Evolutionary conservation across 2,797 vertebrate genomes (phyloP).

Genomic region (Argya squamiceps): DNA sequence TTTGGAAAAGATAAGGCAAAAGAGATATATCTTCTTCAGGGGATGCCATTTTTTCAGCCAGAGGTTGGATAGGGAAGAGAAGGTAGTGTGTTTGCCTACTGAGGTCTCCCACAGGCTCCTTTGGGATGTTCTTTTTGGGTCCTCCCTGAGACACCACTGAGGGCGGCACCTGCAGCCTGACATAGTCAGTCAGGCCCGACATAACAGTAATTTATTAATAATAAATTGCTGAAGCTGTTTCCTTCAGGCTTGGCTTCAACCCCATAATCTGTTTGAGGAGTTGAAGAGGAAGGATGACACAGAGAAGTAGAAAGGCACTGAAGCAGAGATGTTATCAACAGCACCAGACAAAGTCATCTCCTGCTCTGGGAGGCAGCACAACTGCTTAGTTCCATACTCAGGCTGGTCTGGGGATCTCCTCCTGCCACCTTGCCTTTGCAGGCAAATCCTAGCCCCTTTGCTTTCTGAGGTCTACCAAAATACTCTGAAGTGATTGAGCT

Average conservation of each 20-base stretch:
- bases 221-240: not conserved
- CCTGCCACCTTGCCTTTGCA: not conserved
- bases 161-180: not conserved
- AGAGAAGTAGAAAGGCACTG: not conserved
- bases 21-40: not conserved
- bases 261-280: not conserved
- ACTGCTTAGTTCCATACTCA: not conserved
- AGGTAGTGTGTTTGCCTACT: not conserved
- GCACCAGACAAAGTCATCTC: not conserved
- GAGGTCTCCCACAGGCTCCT: not conserved
- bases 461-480: not conserved
- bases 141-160: not conserved
- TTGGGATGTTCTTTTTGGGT: not conserved
- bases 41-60: not conserved
- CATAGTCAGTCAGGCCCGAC: not conserved
- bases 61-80: not conserved
- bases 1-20: not conserved
- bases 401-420: not conserved
- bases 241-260: not conserved
- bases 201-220: not conserved
- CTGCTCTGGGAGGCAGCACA: not conserved
- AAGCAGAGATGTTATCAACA: not conserved
- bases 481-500: rapidly evolving
- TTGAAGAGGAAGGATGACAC: not conserved
- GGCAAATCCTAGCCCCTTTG: not conserved